These are phyloP conservation scores for Enteromius treurensis DNA, from an alignment of 2,797 vertebrate species.

Conservation along the genomic window DNA sequence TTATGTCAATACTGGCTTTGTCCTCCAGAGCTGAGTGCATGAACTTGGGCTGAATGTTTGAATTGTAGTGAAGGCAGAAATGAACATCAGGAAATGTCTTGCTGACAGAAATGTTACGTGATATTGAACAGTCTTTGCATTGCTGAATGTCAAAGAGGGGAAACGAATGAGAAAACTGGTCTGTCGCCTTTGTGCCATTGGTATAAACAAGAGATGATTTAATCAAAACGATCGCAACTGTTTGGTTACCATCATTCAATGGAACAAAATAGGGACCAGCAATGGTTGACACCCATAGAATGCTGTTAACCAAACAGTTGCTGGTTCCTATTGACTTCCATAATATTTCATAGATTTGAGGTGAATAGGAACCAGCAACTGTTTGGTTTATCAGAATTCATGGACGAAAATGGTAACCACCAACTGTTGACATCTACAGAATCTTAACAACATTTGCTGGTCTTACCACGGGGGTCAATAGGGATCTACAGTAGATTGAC, in stretches of 20 bases:
- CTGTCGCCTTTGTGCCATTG: not conserved
- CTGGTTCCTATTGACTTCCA: not conserved
- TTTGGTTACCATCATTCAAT: not conserved
- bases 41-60: slow-evolving; percentile 26
- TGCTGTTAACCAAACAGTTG: not conserved
- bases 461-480: too few relatives aligned
- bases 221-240: not conserved
- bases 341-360: not conserved
- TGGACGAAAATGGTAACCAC: too few relatives aligned
- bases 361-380: not conserved
- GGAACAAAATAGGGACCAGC: too few relatives aligned
- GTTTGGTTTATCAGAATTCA: too few relatives aligned
- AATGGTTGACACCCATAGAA: not conserved
- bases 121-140: slow-evolving; percentile 6
- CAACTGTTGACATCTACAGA: too few relatives aligned
- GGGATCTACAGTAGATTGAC: too few relatives aligned
- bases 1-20: slow-evolving; percentile 60
- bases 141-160: not conserved
- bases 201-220: not conserved
- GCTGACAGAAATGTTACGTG: slow-evolving; percentile 5
- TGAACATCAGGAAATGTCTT: slow-evolving; percentile 2
- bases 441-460: too few relatives aligned
- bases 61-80: slow-evolving; percentile 29
- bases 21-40: slow-evolving; percentile 45
- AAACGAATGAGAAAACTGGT: not conserved